A percentile compares a stretch with the other conserved stretches of the same genome.
These are phyloP conservation scores for Pterostichus niger DNA, from an alignment of 2,888 invertebrate genomes.

Conservation along the genomic window DNA sequence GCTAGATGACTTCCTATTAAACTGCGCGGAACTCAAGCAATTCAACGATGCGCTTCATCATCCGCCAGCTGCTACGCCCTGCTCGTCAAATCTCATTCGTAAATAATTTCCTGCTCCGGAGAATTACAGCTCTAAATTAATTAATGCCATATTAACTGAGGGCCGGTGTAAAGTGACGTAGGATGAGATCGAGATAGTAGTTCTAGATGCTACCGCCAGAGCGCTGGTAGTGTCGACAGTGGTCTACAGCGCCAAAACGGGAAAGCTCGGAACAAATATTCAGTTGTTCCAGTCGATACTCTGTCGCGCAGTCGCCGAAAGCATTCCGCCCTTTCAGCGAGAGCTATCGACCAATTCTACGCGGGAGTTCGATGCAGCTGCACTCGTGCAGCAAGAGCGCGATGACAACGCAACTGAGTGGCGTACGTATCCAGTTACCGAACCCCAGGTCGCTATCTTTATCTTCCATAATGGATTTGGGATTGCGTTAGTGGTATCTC, in stretches of 20 bases:
- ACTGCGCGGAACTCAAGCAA: background rate
- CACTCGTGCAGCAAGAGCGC: background rate
- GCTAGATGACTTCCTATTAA: background rate
- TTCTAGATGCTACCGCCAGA: constrained; percentile 54
- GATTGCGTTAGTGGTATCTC: constrained; percentile 43
- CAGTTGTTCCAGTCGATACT: constrained; percentile 43
- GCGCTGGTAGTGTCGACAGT: constrained; percentile 56
- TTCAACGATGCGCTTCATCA: constrained; percentile 10
- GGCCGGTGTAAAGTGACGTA: constrained; percentile 39
- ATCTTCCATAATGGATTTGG: constrained; percentile 21
- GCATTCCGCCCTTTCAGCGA: constrained; percentile 3
- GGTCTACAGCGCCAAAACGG: constrained; percentile 53
- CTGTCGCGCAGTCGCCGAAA: constrained; percentile 51
- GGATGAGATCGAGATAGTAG: constrained; percentile 50
- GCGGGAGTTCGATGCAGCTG: constrained; percentile 20
- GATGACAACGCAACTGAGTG: constrained; percentile 14
- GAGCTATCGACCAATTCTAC: constrained; percentile 38
- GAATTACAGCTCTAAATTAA: constrained; percentile 56
- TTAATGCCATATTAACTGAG: constrained; percentile 44
- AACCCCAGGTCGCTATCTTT: background rate
- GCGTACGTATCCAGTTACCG: background rate
- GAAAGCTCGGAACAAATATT: constrained; percentile 41
- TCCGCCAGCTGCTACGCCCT: constrained; percentile 1
- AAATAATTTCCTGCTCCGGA: constrained; percentile 51
- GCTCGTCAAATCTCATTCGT: constrained; percentile 51